Base-by-base conservation (phyloP, 2,797 vertebrate species). In the Urophycis tenuis region DNA sequence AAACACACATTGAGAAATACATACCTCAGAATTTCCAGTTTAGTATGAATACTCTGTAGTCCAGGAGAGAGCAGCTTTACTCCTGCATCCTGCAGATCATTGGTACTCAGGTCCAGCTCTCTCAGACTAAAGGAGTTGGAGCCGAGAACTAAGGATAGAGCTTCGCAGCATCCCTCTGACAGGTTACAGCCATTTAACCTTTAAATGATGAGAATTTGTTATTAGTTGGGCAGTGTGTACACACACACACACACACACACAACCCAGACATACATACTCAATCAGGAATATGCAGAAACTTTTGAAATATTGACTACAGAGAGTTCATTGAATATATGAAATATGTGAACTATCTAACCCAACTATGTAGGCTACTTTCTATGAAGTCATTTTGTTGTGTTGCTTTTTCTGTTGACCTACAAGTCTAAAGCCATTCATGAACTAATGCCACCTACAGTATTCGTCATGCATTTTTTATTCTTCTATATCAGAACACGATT, bases 81-180 rank as follows among this genome's bases (percentile, higher is more conserved):
- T 29, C 71, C 71, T 30, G 76, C 25, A 64, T 77, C 76, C 49
- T 77, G 71, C 71, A 77, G 76, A 5, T 77, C n/a, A n/a, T 77
- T 77, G 76, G 49, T 9, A 30, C 71, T 77, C 45, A 77, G 41
- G 71, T 77, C 76, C 6, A 73, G 45, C 32, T 73, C 71, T 34
- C 45, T 73, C 15, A 77, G 45, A 34, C 45, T 49, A n/a, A 41
- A 72, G 39, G 70, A 49, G 3, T 4, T 11, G 35, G 15, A 72
- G n/a, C 69, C 53, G 32, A 77, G 71, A 30, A 77, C 71, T 22
- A 71, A 73, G 25, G 71, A 60, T 15, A 77, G 31, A 25, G 34
- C 0, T 39, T 79, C 41, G 60, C 76, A 77, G 71, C 76, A 49
- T 30, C 71, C 72, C 45, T 73, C 45, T 1, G 76, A 19, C n/a